phyloP scores from a whole-genome alignment of 1,140 invertebrate species.

The Argopecten irradians region DNA sequence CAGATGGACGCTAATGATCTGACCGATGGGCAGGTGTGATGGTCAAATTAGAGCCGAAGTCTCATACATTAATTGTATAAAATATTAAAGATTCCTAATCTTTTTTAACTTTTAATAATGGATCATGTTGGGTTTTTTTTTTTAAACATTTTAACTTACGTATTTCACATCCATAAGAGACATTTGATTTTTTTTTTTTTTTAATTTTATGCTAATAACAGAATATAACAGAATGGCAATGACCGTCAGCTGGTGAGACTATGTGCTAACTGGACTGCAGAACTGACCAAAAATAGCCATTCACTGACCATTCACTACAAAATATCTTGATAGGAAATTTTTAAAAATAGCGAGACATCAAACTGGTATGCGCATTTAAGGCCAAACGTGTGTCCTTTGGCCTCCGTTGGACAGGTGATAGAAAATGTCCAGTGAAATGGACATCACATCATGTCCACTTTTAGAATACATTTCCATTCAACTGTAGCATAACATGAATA shows the following conservation, averaged over 20 bases:
- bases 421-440: neutral
- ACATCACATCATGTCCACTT: slow-evolving; percentile 4
- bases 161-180: no score
- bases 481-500: neutral
- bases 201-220: neutral
- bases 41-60: neutral
- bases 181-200: no score
- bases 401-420: neutral
- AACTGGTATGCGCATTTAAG: neutral
- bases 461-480: neutral
- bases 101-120: no score
- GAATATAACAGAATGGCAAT: neutral
- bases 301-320: neutral
- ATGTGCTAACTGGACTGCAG: neutral
- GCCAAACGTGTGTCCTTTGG: neutral
- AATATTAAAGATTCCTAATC: no score
- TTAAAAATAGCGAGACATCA: slow-evolving; percentile 15
- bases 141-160: no score
- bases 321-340: neutral
- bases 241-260: neutral
- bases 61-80: no score
- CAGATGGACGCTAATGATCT: neutral
- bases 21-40: neutral
- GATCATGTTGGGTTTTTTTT: no score
- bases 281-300: neutral